Evolutionary conservation across 2,113 vertebrate species (phyloP).

Genomic region (Stegastes partitus): DNA sequence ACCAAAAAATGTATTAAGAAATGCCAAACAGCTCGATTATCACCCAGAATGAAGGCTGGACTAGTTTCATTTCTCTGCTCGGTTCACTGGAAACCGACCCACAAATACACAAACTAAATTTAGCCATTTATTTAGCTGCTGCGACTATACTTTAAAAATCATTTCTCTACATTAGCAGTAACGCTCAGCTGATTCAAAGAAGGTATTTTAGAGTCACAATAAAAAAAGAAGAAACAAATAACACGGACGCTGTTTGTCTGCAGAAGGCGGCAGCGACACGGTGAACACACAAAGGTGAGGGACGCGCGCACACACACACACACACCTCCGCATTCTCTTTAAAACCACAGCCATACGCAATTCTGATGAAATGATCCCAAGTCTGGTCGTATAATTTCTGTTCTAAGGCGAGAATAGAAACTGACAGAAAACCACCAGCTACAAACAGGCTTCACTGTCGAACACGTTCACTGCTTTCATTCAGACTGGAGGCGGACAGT

Average conservation of each 20-base stretch:
- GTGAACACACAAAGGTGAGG: neutral
- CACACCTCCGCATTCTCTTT: conserved; percentile 6
- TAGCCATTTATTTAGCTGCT: too few relatives aligned
- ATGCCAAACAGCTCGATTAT: neutral
- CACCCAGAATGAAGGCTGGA: too few relatives aligned
- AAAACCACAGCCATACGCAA: conserved; percentile 45
- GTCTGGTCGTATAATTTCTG: conserved; percentile 21
- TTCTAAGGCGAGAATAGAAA: conserved; percentile 48
- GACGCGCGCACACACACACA: neutral
- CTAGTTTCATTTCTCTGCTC: too few relatives aligned
- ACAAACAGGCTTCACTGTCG: conserved; percentile 23
- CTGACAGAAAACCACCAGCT: conserved; percentile 46
- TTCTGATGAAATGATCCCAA: conserved; percentile 48
- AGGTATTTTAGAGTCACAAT: too few relatives aligned
- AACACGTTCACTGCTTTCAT: conserved; percentile 28
- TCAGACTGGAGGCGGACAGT: conserved; percentile 11
- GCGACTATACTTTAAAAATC: too few relatives aligned
- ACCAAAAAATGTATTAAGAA: neutral
- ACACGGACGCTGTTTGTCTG: neutral
- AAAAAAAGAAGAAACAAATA: too few relatives aligned
- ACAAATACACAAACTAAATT: too few relatives aligned
- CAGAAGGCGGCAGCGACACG: neutral
- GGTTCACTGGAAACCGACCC: too few relatives aligned
- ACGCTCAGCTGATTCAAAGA: too few relatives aligned
- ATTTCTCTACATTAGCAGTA: too few relatives aligned